Evolutionary conservation across 2,113 vertebrate genomes (phyloP), one percentile per base, ranked within the genome.

Genomic region (Archilochus colubris): DNA sequence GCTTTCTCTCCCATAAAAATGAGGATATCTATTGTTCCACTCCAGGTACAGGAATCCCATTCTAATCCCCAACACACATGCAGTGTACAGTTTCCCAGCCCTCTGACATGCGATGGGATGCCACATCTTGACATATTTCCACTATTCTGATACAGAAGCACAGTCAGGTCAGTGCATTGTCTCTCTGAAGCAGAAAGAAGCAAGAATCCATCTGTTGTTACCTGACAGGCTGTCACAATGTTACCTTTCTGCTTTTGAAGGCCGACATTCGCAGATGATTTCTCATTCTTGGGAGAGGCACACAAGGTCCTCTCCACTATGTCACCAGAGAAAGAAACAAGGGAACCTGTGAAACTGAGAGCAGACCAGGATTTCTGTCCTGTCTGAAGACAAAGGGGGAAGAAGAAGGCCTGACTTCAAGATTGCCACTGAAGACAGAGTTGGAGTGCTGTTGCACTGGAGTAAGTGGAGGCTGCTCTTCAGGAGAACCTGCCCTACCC

Each of bases 251-350:
- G 74, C 82, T 86, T 82, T 18, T 30, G 82, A 70, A 19, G 58
- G 68, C 24, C 6, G 4, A 3, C 2, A 22, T 25, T 30, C 50
- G 19, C 16, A 85, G 53, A 12, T 2, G 38, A 24, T 69, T 96
- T 97, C 69, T 94, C 86, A 24, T 76, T 96, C 74, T 38, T 96
- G 43, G 80, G 73, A 78, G 93, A 96, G 59, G 96, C 93, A 91
- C 97, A 96, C 77, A 96, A 75, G 53, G 77, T 87, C 43, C 97
- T 96, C 86, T 96, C 82, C 44, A 89, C 30, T 38, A 97, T 84
- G 64, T 91, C 89, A n/a, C 96, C 97, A 59, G 57, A 90, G 68
- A 97, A 96, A 62, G 96, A 95, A 87, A 97, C 94, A 43, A 97
- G 95, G 61, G 95, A 96, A 82, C 88, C 93, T 95, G 94, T 70